Evolutionary conservation across 92 coral and sea anemone genomes (phyloP).

Genomic region (Desmophyllum pertusum): DNA sequence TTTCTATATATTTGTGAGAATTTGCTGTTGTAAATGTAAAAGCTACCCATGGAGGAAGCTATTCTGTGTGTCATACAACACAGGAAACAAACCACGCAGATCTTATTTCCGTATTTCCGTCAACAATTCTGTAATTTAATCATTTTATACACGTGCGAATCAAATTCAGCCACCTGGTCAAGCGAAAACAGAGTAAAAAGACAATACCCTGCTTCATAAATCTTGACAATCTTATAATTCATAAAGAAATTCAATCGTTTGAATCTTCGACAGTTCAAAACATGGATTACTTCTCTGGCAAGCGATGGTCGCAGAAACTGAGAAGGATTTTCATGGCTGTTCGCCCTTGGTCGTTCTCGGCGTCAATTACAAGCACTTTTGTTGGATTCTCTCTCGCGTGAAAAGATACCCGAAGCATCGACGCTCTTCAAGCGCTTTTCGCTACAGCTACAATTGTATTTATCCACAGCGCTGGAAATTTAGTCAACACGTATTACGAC

Average conservation of each 20-base stretch:
- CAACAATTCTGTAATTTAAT: not conserved
- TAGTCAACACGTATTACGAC: conserved; percentile 80
- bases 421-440: conserved; percentile 44
- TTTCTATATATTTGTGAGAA: not conserved
- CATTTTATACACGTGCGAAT: conserved; percentile 1
- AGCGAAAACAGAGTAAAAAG: too few species aligned
- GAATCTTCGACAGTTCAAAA: not conserved
- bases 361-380: conserved; percentile 55
- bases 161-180: conserved; percentile 20
- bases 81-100: not conserved
- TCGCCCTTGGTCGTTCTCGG: conserved; percentile 83
- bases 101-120: too few species aligned
- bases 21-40: not conserved
- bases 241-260: not conserved
- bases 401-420: conserved; percentile 54
- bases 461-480: conserved; percentile 78
- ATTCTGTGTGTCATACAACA: too few species aligned
- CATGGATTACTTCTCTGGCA: conserved; percentile 4
- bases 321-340: conserved; percentile 40
- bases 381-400: conserved; percentile 67
- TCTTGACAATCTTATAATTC: not conserved
- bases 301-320: conserved; percentile 37
- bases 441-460: conserved; percentile 52
- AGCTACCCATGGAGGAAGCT: too few species aligned
- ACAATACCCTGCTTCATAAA: not conserved